Evolutionary conservation across 2,113 vertebrate genomes (phyloP), one percentile per base, ranked within the genome.

Genomic region (Lynx canadensis): DNA sequence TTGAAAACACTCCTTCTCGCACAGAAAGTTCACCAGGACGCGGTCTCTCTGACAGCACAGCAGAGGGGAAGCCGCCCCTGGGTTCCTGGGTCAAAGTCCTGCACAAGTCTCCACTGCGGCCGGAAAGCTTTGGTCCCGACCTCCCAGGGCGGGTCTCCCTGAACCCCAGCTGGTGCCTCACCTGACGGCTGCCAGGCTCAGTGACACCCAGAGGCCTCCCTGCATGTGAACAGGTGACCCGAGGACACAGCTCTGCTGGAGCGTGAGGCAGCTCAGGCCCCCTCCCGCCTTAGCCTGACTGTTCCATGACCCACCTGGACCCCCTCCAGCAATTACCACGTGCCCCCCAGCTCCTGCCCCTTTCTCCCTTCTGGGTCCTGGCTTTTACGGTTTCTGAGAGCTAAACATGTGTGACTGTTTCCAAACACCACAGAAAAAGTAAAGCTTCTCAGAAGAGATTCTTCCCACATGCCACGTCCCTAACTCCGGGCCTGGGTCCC

Each of bases 21-120:
- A 1, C 1, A 4, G 8, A 16, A 66, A 19, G 25, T 4, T 55
- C 23, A 1, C 16, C 10, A 7, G n/a, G 45, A 36, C 0, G 0
- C 13, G 1, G 21, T 38, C 13, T 18, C 60, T 27, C 45, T 23
- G 83, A 10, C 15, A 18, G 60, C 60, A 25, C 9, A 12, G 33
- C 21, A 83, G 69, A 5, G 4, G 25, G 25, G 4, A 41, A 29
- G 52, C 36, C 74, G 4, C 36, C 16, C 2, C 0, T n/a, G 66
- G n/a, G 29, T 6, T 13, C 1, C 4, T 33, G 41, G 27, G 11
- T 1, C 33, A 36, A 13, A 50, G 31, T 25, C 31, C 52, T 14
- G 13, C 2, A 21, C 7, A 19, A 2, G 36, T 52, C 45, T 92
- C 52, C 27, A 27, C 65, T 21, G 55, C 0, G 4, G 31, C 80